Base-by-base conservation (phyloP, 2,888 invertebrate genomes). In the Synergus laeviventris region DNA sequence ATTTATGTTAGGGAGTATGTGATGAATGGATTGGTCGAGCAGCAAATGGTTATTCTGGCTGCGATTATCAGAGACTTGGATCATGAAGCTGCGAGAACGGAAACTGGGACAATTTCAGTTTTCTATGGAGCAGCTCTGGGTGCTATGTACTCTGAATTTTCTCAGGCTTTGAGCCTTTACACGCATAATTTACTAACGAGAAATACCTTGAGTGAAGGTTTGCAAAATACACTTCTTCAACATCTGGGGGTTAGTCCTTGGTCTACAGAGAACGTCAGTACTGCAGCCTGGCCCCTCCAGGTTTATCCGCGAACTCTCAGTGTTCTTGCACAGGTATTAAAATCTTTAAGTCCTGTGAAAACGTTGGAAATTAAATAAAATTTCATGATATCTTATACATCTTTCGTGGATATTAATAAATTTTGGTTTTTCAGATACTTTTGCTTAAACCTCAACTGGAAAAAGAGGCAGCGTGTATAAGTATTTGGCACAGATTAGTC, bases 41-140 rank as follows among this genome's bases (percentile, higher is more conserved):
- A 97, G 70, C 98, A 98, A 91, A 97, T 97, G 93, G 94, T 96
- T 12, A 94, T 97, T 83, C 92, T 98, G 78, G 96, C 98, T 0
- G 96, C 96, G 9, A 95, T 98, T 64, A 95, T 98, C 74, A 94
- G 96, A 86, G 98, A 98, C 90, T 92, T 98, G 75, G 98, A 98
- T 91, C 93, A 96, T 74, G 98, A 98, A 92, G 96, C 96, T 1
- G 95, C 97, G 8, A 92, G 96, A 75, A 95, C 96, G 7, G 97
- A 97, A 87, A 94, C 94, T 84, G 94, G 95, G 56, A 95, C 95
- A 1, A 95, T 96, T 84, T 95, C 95, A 0, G 92, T 94, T 0
- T 95, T 96, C 87, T 96, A 96, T 88, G 95, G 95, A 1, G 92
- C 94, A 1, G 93, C 94, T 0, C 91, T 95, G n/a, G 95, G 95